A percentile compares a stretch with the other conserved stretches of the same genome.
phyloP scores from a whole-genome alignment of 2,888 invertebrate species.

The Cephus nigrinus region DNA sequence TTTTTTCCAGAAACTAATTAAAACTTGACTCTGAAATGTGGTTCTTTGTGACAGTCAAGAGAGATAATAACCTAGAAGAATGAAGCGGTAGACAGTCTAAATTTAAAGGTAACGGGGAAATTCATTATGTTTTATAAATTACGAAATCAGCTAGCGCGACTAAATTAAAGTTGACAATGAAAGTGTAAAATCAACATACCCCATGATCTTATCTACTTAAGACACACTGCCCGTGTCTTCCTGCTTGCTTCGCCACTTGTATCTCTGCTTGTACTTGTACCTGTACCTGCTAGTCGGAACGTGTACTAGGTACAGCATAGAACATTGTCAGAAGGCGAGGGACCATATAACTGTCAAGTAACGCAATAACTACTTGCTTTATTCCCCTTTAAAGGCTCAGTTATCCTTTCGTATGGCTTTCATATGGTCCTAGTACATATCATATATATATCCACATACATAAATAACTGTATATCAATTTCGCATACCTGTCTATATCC shows the following conservation, averaged over 20 bases:
- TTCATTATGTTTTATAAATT: background rate
- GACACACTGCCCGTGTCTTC: background rate
- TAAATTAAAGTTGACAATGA: background rate
- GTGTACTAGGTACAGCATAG: background rate
- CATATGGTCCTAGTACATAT: background rate
- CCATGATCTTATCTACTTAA: background rate
- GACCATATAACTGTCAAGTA: constrained; percentile 12
- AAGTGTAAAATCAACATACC: background rate
- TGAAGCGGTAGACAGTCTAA: background rate
- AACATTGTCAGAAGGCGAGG: constrained; percentile 9
- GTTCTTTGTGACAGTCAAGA: background rate
- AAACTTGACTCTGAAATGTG: background rate
- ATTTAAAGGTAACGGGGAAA: background rate
- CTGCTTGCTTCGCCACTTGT: background rate
- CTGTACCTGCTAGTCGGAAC: background rate
- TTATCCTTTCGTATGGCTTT: constrained; percentile 18
- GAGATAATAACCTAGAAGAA: background rate
- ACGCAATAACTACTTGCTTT: constrained; percentile 25
- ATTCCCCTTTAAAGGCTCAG: constrained; percentile 18
- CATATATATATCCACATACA: background rate
- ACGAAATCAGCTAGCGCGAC: background rate
- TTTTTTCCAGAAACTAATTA: background rate
- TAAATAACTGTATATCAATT: background rate
- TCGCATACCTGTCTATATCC: constrained; percentile 2
- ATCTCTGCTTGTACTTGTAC: background rate